Percentiles rank a stretch among this genome's conserved stretches.
phyloP scores from a whole-genome alignment of 35 echinoderm and acorn worm genomes.

The Nesometra sesokonis region DNA sequence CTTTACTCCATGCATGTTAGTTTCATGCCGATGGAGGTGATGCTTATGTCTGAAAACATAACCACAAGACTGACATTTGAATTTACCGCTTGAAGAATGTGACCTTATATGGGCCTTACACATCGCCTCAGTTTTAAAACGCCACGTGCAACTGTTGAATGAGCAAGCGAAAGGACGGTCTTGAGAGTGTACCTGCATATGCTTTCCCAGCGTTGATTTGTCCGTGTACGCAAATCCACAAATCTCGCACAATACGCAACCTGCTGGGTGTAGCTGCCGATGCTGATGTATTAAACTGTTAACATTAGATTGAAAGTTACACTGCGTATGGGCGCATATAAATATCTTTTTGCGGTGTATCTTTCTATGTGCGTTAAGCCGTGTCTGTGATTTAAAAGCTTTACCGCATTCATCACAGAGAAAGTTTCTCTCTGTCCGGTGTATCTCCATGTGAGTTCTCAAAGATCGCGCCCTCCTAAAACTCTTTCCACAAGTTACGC shows the following conservation, averaged over 20 bases:
- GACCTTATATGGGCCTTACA: conserved; percentile 61
- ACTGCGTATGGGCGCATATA: conserved; percentile 45
- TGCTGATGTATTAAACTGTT: conserved; percentile 49
- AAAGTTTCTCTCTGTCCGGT: conserved; percentile 55
- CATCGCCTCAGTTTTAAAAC: conserved; percentile 67
- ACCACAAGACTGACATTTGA: conserved; percentile 50
- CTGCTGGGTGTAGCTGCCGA: conserved; percentile 51
- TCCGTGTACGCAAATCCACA: conserved; percentile 68
- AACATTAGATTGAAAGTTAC: conserved; percentile 62
- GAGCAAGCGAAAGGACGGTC: conserved; percentile 64
- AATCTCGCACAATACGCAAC: conserved; percentile 65
- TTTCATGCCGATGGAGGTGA: conserved; percentile 59
- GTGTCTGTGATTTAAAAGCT: conserved; percentile 56
- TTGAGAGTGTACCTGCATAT: conserved; percentile 68
- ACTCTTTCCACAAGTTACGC: not conserved
- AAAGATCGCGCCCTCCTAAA: conserved; percentile 1
- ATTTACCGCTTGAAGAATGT: conserved; percentile 51
- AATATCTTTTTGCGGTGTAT: conserved; percentile 59
- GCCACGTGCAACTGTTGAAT: conserved; percentile 65
- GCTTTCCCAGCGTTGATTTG: conserved; percentile 61
- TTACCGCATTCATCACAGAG: conserved; percentile 88
- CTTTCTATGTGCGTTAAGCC: conserved; percentile 51
- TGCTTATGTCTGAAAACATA: conserved; percentile 58
- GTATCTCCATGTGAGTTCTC: conserved; percentile 40
- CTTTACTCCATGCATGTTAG: conserved; percentile 39